Base-by-base conservation (phyloP, 1,140 invertebrate species). In the Acromyrmex charruanus region DNA sequence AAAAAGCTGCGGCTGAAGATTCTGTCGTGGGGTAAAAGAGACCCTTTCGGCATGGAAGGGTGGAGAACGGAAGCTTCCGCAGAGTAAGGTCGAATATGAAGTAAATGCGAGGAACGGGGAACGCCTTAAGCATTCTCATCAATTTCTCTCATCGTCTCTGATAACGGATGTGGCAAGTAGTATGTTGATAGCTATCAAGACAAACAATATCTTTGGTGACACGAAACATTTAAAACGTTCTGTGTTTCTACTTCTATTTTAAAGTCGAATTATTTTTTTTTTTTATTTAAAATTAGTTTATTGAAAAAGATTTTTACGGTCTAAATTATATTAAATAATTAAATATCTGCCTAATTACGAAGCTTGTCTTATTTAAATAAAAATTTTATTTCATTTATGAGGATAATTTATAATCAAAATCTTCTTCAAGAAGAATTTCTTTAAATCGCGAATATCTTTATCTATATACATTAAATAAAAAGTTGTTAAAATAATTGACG, bases 1-100 rank as follows among this genome's bases (percentile, higher is more conserved):
- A 94, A 95, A 95, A 94, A 94, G 88, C 86, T 72, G 88, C 90
- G 87, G 89, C 79, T 79, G 85, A 88, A 85, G 87, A 91, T 91
- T 84, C 81, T 82, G 59, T 51, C 89, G 66, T 71, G 53, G 86
- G 69, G 89, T 85, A 77, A 85, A 63, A 88, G 77, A 66, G 85
- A 85, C 44, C 63, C 68, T 66, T 88, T 75, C 61, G 21, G n/a
- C 14, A 10, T 18, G 58, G n/a, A 81, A 59, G 35, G 58, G 75
- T 69, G 58, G 68, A 81, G 72, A n/a, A 49, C 28, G 77, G 28
- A 84, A 61, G 53, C 77, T 90, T 90, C 71, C 89, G 74, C 66
- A 18, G 84, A 72, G 86, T 75, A 72, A 68, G 86, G 51, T 68
- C 61, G 77, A 90, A 91, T 87, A 89, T 89, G 87, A 90, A 82